Evolutionary conservation across 2,113 vertebrate genomes (phyloP).

Genomic region (Ceyx melanurus): DNA sequence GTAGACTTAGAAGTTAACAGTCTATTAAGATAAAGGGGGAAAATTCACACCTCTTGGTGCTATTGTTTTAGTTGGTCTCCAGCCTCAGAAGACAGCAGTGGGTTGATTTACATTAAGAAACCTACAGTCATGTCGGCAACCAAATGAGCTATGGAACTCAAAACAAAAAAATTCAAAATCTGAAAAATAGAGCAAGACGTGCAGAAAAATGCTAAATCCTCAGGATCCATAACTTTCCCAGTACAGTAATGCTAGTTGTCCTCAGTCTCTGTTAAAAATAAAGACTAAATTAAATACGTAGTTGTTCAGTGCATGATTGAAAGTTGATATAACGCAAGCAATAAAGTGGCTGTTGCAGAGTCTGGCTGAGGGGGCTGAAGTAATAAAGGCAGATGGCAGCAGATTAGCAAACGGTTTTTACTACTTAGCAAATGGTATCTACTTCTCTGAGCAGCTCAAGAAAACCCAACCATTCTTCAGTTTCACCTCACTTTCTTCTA

Average conservation of each 20-base stretch:
- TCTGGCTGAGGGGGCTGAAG: neutral
- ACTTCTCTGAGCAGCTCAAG: neutral
- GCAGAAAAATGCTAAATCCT: neutral
- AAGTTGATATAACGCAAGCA: neutral
- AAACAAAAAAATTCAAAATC: neutral
- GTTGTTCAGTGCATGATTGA: neutral
- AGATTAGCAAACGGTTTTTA: constrained; percentile 12
- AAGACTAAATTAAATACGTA: neutral
- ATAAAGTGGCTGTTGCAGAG: neutral
- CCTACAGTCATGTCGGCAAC: neutral
- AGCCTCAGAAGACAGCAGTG: neutral
- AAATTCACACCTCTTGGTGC: neutral
- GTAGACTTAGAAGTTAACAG: neutral
- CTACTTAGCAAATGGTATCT: constrained; percentile 1
- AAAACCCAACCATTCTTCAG: neutral
- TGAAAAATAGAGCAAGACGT: neutral
- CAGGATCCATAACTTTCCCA: neutral
- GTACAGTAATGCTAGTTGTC: neutral
- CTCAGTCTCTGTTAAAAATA: neutral
- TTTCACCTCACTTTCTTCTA: neutral
- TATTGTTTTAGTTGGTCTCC: neutral
- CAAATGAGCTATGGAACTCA: neutral
- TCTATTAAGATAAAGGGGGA: neutral
- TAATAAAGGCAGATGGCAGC: constrained; percentile 26
- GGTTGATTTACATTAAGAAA: neutral